Percentiles rank a stretch among this genome's conserved stretches.
Conservation (phyloP, 2,113 vertebrate species). For the Numenius arquata region DNA sequence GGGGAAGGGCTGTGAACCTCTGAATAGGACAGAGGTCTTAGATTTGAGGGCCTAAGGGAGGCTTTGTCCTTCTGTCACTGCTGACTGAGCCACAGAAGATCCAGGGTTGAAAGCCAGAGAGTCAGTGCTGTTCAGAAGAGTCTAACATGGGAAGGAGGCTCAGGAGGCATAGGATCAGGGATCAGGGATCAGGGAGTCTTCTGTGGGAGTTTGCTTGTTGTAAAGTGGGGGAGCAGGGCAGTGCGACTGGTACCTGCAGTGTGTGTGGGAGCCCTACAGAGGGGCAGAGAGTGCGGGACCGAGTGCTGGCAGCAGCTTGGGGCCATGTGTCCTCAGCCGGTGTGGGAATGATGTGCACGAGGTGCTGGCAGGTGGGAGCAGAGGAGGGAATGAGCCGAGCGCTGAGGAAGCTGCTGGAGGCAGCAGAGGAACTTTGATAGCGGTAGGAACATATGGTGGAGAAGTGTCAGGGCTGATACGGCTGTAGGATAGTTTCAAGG, state of each 20-base stretch:
- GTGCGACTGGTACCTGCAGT: background rate
- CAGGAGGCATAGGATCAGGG: background rate
- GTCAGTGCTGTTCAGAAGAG: background rate
- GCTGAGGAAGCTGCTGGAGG: background rate
- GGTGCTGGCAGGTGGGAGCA: background rate
- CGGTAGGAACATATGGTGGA: background rate
- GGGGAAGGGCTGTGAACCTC: background rate
- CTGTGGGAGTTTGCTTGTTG: background rate
- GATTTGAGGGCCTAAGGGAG: background rate
- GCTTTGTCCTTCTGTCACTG: background rate
- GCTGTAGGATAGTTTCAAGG: background rate
- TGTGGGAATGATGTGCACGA: background rate
- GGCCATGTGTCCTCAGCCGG: rapidly evolving
- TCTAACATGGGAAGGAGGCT: background rate
- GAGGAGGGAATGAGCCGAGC: background rate
- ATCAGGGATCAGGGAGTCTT: background rate
- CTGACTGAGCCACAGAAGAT: background rate
- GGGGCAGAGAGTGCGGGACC: rapidly evolving
- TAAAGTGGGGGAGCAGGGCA: background rate
- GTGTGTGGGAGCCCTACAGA: background rate
- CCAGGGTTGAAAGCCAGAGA: background rate
- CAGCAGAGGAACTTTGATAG: background rate
- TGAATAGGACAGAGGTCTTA: background rate
- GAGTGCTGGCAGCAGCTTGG: background rate
- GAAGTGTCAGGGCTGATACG: background rate